Conservation (phyloP, 92 coral and sea anemone species). For the Anthopleura xanthogrammica region DNA sequence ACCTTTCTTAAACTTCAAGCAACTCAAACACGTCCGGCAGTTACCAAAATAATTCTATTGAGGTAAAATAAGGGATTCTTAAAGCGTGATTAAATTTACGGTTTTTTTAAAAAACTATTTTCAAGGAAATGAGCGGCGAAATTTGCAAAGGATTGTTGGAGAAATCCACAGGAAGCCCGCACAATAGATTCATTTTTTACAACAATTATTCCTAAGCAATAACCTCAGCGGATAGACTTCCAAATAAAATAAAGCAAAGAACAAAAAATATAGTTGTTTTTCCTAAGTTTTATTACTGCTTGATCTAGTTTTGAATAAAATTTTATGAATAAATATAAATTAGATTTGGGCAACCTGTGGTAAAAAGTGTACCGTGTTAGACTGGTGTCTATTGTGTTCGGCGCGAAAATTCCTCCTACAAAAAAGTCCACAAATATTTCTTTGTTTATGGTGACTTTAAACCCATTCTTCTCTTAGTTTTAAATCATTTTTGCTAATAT, state of each 20-base stretch:
- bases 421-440: constrained; percentile 11
- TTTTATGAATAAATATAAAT: not conserved
- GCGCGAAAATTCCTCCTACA: constrained; percentile 37
- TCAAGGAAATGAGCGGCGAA: not conserved
- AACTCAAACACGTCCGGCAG: not conserved
- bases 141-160: not conserved
- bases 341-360: not conserved
- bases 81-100: not conserved
- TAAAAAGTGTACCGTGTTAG: not conserved
- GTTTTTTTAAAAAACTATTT: not conserved
- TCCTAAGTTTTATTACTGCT: not conserved
- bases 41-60: not conserved
- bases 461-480: constrained; percentile 7
- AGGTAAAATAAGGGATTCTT: not conserved
- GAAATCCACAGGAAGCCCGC: not conserved
- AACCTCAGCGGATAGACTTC: not conserved
- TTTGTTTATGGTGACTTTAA: constrained; percentile 16
- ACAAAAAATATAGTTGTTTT: not conserved
- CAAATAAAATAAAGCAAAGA: not conserved
- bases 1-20: not conserved
- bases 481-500: not conserved
- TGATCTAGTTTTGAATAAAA: not conserved
- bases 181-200: not conserved
- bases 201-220: not conserved
- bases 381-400: constrained; percentile 20